Conservation (phyloP, 2,888 invertebrate species). For the Odontocolon sp. region DNA sequence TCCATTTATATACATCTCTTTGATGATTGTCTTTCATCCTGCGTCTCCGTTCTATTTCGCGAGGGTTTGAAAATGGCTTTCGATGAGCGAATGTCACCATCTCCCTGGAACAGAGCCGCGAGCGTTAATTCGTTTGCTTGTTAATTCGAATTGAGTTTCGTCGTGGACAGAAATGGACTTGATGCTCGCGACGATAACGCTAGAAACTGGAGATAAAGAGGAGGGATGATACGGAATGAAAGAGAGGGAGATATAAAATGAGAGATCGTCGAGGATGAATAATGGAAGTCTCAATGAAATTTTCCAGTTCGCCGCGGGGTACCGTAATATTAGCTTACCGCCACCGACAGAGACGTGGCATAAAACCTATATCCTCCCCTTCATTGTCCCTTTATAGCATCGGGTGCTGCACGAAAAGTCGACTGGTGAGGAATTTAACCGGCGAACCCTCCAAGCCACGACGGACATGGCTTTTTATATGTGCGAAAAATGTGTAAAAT, state of each 20-base stretch:
- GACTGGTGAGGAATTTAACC: constrained; percentile 30
- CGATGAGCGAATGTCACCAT: neutral
- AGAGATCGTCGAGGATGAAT: constrained; percentile 71
- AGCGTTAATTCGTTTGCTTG: constrained; percentile 74
- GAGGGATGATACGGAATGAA: constrained; percentile 6
- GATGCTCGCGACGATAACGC: constrained; percentile 34
- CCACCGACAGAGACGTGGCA: constrained; percentile 63
- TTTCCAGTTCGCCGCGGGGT: constrained; percentile 80
- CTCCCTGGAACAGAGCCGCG: constrained; percentile 40
- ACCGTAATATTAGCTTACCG: constrained; percentile 80
- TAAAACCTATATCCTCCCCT: constrained; percentile 63
- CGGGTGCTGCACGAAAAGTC: constrained; percentile 35
- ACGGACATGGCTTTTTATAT: constrained; percentile 48
- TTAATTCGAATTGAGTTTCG: constrained; percentile 75
- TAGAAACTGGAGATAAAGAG: neutral
- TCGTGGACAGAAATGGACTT: constrained; percentile 54
- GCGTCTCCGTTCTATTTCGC: neutral
- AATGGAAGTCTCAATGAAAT: constrained; percentile 80
- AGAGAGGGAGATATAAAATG: constrained; percentile 32
- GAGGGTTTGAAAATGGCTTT: constrained; percentile 36
- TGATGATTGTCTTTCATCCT: neutral
- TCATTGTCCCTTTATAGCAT: constrained; percentile 46
- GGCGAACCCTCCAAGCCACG: constrained; percentile 32
- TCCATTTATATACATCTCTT: neutral
- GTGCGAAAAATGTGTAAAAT: too few relatives aligned